Conservation (phyloP, 2,888 invertebrate genomes). For the Anarsia innoxiella region DNA sequence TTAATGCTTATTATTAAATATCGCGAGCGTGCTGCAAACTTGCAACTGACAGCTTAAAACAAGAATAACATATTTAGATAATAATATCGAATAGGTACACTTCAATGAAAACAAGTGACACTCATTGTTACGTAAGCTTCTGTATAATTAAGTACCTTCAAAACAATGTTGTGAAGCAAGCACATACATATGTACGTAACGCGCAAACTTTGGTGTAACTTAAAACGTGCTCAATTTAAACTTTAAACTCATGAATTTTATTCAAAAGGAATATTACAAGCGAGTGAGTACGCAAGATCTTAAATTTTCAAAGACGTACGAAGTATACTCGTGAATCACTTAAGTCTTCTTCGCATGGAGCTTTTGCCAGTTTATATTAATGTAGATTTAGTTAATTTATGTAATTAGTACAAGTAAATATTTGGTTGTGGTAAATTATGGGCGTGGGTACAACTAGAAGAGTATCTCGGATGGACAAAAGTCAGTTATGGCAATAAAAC, state of each 20-base stretch:
- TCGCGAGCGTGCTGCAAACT: too few relatives aligned
- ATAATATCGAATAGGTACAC: too few relatives aligned
- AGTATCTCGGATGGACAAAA: too few relatives aligned
- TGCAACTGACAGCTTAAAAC: too few relatives aligned
- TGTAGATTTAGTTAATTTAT: not conserved
- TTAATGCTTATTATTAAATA: too few relatives aligned
- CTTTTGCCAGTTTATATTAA: not conserved
- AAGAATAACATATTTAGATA: too few relatives aligned
- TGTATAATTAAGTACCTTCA: not conserved
- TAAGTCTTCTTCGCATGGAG: not conserved
- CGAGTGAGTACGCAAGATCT: not conserved
- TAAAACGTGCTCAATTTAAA: slow-evolving; percentile 34
- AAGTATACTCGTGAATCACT: not conserved
- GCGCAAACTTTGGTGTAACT: slow-evolving; percentile 27
- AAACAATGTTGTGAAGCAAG: not conserved
- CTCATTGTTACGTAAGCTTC: not conserved
- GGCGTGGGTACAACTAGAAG: too few relatives aligned
- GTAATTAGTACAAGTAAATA: not conserved
- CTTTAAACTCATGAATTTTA: slow-evolving; percentile 2
- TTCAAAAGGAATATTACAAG: not conserved
- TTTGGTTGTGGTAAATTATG: too few relatives aligned
- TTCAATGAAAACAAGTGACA: too few relatives aligned
- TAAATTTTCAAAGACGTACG: not conserved
- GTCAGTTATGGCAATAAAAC: too few relatives aligned
- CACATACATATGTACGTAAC: slow-evolving; percentile 20